phyloP scores from a whole-genome alignment of 2,888 invertebrate species.

The Branchellion lobata region DNA sequence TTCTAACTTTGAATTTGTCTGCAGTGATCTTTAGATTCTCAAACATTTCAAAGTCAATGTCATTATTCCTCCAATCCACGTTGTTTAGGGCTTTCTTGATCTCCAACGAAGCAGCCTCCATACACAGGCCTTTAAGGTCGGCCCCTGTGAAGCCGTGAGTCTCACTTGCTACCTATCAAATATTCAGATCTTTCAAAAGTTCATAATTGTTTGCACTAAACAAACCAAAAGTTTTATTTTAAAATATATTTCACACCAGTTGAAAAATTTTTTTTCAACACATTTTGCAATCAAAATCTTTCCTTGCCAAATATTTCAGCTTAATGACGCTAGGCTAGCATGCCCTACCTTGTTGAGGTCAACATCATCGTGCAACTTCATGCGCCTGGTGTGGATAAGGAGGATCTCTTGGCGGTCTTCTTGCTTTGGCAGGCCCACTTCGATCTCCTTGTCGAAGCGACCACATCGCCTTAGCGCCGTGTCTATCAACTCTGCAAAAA shows the following conservation, averaged over 20 bases:
- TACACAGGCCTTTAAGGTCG: constrained; percentile 95
- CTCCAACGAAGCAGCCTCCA: constrained; percentile 97
- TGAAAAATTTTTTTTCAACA: too few relatives aligned
- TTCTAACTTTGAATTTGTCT: constrained; percentile 33
- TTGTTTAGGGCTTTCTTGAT: constrained; percentile 99
- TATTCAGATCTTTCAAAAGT: neutral
- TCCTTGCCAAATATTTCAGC: too few relatives aligned
- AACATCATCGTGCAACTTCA: constrained; percentile 21
- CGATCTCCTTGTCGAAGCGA: constrained; percentile 35
- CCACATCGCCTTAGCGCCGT: constrained; percentile 36
- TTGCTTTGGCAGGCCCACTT: constrained; percentile 25
- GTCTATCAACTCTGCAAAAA: constrained; percentile 3
- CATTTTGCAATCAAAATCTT: too few relatives aligned
- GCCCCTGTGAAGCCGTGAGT: constrained; percentile 99
- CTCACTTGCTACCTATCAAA: constrained; percentile 75
- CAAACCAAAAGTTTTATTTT: too few relatives aligned
- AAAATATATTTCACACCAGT: too few relatives aligned
- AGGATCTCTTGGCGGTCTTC: constrained; percentile 30
- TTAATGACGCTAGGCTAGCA: too few relatives aligned
- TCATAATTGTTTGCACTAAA: too few relatives aligned
- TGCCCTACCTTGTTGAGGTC: constrained; percentile 11
- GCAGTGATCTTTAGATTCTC: constrained; percentile 16
- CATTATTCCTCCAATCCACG: constrained; percentile 97
- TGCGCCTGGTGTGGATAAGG: constrained; percentile 23
- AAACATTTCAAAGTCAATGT: constrained; percentile 86